phyloP scores from a whole-genome alignment of 2,113 vertebrate species.

The Condylura cristata region DNA sequence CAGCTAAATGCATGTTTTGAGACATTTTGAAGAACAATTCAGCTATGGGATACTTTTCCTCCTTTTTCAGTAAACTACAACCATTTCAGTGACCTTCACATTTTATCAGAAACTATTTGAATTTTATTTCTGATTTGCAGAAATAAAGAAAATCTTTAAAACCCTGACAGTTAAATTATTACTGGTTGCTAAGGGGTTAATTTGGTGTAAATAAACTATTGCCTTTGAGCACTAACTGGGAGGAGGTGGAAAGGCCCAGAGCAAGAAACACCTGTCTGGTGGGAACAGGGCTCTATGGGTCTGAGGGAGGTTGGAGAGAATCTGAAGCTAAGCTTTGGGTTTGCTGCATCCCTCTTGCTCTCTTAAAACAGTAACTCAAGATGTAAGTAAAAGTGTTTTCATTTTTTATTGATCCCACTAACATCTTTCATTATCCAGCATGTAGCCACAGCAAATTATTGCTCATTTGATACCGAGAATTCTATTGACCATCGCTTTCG shows the following conservation, averaged over 20 bases:
- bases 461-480: conserved; percentile 88
- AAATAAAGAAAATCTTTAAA: neutral
- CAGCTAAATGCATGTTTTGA: neutral
- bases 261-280: neutral
- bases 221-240: neutral
- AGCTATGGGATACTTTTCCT: neutral
- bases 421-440: conserved; percentile 89
- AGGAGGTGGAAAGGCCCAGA: neutral
- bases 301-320: conserved; percentile 55
- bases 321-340: conserved; percentile 78
- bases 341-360: conserved; percentile 77
- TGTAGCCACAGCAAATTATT: conserved; percentile 88
- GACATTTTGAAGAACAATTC: neutral
- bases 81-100: conserved; percentile 61
- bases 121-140: neutral
- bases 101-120: conserved; percentile 57
- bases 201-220: conserved; percentile 26
- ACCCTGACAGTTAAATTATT: neutral
- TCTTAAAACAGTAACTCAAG: conserved; percentile 89
- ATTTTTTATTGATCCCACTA: conserved; percentile 89
- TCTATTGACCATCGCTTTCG: conserved; percentile 82
- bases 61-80: conserved; percentile 43
- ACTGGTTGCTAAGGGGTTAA: conserved; percentile 30
- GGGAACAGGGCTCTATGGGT: neutral
- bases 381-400: conserved; percentile 90